Evolutionary conservation across 1,140 invertebrate genomes (phyloP).

Genomic region (Oncopodura yosiiana): DNA sequence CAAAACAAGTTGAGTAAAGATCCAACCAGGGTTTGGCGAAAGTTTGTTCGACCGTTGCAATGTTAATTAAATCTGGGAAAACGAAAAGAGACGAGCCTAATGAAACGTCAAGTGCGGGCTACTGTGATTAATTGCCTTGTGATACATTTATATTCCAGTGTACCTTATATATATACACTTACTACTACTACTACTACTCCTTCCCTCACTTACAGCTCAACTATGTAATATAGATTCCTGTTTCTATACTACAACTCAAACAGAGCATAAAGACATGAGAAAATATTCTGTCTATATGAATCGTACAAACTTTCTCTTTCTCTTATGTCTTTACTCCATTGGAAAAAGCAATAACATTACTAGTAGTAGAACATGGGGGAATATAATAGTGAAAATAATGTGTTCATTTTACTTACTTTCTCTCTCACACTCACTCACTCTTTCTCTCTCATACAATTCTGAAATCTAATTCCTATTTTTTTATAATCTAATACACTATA

Average conservation of each 20-base stretch:
- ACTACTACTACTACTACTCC: too few relatives aligned
- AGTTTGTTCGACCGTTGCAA: constrained; percentile 37
- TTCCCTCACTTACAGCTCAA: too few relatives aligned
- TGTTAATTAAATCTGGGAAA: constrained; percentile 37
- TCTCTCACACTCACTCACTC: neutral
- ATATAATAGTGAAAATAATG: too few relatives aligned
- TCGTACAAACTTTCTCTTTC: too few relatives aligned
- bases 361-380: too few relatives aligned
- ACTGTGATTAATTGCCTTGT: constrained; percentile 37
- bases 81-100: constrained; percentile 36
- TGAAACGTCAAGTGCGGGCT: constrained; percentile 36
- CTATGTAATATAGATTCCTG: too few relatives aligned
- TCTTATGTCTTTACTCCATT: too few relatives aligned
- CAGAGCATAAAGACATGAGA: constrained; percentile 19
- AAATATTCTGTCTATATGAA: constrained; percentile 6
- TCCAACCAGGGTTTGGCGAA: constrained; percentile 28
- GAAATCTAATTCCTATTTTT: too few relatives aligned
- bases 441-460: neutral
- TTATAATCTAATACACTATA: too few relatives aligned
- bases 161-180: neutral
- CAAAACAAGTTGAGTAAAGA: constrained; percentile 34
- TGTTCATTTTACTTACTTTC: too few relatives aligned
- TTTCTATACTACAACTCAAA: too few relatives aligned
- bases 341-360: too few relatives aligned
- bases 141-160: constrained; percentile 32